Conservation (phyloP, 2,888 invertebrate species). For the Ophion costatus region DNA sequence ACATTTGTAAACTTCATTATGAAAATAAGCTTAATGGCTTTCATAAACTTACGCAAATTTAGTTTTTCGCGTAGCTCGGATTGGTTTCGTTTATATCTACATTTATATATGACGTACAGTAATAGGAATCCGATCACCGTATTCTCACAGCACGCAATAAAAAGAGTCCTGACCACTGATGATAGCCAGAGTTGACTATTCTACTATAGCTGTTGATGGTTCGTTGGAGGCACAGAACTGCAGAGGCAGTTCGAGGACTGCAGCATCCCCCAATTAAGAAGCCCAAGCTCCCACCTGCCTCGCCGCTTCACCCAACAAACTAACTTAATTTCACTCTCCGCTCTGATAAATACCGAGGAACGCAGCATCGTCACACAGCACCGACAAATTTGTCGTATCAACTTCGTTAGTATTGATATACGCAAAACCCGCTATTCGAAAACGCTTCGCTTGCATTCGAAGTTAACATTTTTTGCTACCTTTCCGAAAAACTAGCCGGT, state of each 20-base stretch:
- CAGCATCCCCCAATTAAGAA: conserved; percentile 40
- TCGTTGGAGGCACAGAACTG: neutral
- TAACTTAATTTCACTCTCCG: conserved; percentile 36
- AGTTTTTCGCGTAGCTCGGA: too few species aligned
- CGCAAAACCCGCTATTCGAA: neutral
- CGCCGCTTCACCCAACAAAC: conserved; percentile 10
- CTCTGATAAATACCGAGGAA: conserved; percentile 13
- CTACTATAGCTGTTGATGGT: neutral
- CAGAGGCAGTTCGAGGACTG: neutral
- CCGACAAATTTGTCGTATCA: conserved; percentile 33
- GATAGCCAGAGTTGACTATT: neutral
- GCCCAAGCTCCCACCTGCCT: conserved; percentile 13
- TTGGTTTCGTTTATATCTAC: too few species aligned
- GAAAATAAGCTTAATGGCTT: too few species aligned
- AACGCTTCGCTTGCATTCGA: neutral
- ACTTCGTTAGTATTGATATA: conserved; percentile 17
- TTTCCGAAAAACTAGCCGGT: neutral
- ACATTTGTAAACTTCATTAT: too few species aligned
- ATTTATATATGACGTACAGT: too few species aligned
- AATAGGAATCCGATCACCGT: too few species aligned
- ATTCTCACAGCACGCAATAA: too few species aligned
- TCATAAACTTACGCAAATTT: too few species aligned
- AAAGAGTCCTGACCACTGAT: too few species aligned
- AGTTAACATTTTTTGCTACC: neutral
- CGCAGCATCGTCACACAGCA: neutral